These are phyloP conservation scores for Oxyruncus cristatus DNA, from an alignment of 2,113 vertebrate species.

Conservation along the genomic window DNA sequence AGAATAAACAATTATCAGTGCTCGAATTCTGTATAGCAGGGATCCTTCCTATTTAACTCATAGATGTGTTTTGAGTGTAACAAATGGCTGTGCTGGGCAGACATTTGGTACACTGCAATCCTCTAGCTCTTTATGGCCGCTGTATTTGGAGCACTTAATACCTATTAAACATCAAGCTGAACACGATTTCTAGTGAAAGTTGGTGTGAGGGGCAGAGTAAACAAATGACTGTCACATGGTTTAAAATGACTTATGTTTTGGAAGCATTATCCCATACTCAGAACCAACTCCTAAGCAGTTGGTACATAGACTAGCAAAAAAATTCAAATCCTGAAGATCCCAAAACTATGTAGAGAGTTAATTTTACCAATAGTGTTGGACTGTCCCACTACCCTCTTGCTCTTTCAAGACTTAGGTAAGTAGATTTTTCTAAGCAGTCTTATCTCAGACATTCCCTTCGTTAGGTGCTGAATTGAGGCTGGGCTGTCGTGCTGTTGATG, in stretches of 20 bases:
- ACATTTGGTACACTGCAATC: background rate
- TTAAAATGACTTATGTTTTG: conserved; percentile 8
- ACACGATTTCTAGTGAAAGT: background rate
- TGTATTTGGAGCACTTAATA: conserved; percentile 61
- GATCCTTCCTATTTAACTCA: conserved; percentile 40
- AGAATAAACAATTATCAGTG: conserved; percentile 14
- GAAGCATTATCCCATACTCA: background rate
- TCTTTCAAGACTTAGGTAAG: background rate
- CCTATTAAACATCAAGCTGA: background rate
- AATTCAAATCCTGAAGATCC: background rate
- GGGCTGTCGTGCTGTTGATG: background rate
- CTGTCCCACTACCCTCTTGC: background rate
- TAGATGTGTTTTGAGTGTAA: conserved; percentile 3
- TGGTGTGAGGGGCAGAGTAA: background rate
- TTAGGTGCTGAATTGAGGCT: background rate
- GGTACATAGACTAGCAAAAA: background rate
- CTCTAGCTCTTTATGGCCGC: conserved; percentile 9
- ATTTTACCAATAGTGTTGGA: background rate
- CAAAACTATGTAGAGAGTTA: background rate
- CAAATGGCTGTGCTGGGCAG: background rate
- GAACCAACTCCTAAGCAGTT: background rate
- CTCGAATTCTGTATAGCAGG: background rate
- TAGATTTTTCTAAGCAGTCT: background rate
- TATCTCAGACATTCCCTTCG: background rate
- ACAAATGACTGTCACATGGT: background rate